These are phyloP conservation scores for Plutomurus gul DNA, from an alignment of 1,140 invertebrate genomes.

Conservation along the genomic window DNA sequence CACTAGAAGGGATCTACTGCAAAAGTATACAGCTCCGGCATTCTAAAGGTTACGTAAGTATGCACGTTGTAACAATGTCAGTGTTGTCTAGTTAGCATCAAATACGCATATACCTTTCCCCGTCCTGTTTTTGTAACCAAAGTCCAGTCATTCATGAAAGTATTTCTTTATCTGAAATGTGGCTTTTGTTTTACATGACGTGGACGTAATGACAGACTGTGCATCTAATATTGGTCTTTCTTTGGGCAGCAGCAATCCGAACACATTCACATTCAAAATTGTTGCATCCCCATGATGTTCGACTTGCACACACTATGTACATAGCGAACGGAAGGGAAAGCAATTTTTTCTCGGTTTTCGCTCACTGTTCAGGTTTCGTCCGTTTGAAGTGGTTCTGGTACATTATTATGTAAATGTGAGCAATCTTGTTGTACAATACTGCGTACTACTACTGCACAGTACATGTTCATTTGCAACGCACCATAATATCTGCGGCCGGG, in stretches of 20 bases:
- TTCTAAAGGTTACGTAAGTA: too few relatives aligned
- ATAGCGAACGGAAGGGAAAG: not conserved
- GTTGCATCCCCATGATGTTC: not conserved
- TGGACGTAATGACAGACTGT: conserved; percentile 4
- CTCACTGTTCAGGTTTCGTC: not conserved
- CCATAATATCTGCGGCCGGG: too few relatives aligned
- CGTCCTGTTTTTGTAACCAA: not conserved
- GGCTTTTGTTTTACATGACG: conserved; percentile 24
- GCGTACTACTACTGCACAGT: too few relatives aligned
- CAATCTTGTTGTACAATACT: too few relatives aligned
- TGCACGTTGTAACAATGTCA: too few relatives aligned
- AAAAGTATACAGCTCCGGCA: too few relatives aligned
- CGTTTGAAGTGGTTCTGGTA: too few relatives aligned
- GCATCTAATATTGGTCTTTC: not conserved
- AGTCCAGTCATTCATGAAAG: not conserved
- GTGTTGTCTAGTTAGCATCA: not conserved
- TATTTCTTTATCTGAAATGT: not conserved
- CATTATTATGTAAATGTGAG: too few relatives aligned
- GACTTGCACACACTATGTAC: not conserved
- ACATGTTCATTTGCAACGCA: too few relatives aligned
- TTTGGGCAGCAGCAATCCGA: not conserved
- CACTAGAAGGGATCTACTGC: too few relatives aligned
- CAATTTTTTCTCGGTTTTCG: not conserved
- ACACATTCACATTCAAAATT: not conserved
- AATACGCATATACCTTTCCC: not conserved